Percentiles rank a stretch among this genome's conserved stretches.
Evolutionary conservation across 2,113 vertebrate species (phyloP).

Genomic region (Prochilodus magdalenae): DNA sequence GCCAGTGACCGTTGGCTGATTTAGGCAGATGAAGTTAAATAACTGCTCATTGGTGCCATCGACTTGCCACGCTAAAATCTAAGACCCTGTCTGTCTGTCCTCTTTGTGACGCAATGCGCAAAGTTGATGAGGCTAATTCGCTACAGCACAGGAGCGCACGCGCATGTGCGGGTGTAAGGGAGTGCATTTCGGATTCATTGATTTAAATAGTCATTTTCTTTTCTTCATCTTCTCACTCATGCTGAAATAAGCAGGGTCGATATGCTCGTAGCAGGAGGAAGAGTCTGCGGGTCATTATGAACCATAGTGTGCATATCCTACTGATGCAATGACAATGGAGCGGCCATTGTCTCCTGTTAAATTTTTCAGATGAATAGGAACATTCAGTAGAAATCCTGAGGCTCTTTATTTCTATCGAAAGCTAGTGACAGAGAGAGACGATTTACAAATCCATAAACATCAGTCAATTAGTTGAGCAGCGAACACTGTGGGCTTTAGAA

Average conservation of each 20-base stretch:
- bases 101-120: too few relatives aligned
- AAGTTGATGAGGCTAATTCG: neutral
- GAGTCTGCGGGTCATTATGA: constrained; percentile 1
- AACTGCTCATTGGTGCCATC: too few relatives aligned
- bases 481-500: too few relatives aligned
- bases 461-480: too few relatives aligned
- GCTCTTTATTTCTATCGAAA: neutral
- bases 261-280: constrained; percentile 13
- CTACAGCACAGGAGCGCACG: neutral
- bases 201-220: constrained; percentile 40
- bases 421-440: neutral
- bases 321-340: constrained; percentile 32
- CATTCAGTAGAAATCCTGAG: neutral
- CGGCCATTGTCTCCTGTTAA: neutral
- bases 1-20: constrained; percentile 3
- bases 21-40: neutral
- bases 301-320: constrained; percentile 3
- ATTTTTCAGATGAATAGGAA: neutral
- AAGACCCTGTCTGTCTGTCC: too few relatives aligned
- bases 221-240: constrained; percentile 34
- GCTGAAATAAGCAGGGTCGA: constrained; percentile 21
- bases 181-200: constrained; percentile 13
- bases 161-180: neutral
- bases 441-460: neutral
- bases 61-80: too few relatives aligned